Evolutionary conservation across 2,797 vertebrate genomes (phyloP), one percentile per base, ranked within the genome.

Genomic region (Falco peregrinus): DNA sequence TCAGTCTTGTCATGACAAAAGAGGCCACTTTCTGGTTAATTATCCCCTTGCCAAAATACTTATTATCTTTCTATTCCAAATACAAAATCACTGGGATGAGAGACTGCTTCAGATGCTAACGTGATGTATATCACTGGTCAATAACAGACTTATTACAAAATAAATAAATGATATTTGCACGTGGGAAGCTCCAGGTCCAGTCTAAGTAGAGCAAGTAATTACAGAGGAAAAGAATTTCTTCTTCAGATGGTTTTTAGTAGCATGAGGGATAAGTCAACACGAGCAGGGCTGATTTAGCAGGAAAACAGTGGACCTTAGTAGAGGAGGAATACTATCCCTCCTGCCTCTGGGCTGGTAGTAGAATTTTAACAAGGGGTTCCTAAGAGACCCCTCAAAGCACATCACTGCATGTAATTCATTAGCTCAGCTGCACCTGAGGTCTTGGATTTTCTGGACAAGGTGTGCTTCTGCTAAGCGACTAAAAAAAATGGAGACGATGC

Each of bases 321-420:
- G 45, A 95, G 37, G 5, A 84, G 53, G 74, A 77, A 57, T 91
- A 50, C 84, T 84, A 90, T 76, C 78, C 47, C 12, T 84, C 22
- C 50, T 16, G 48, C 63, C 31, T 82, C 67, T 17, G 26, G 35
- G 47, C 29, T 87, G 60, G 48, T 87, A 47, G 56, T 69, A 89
- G 76, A 90, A 91, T 96, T 96, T 96, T 91, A 95, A 89, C 64
- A 59, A 86, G 51, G 57, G 20, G 10, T 31, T 96, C 85, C 86
- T 93, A 73, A 77, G 79, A 92, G 93, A 96, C 35, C 16, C 21
- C 81, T 90, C 43, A 79, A 89, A 96, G 65, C 64, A 94, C 35
- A 84, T 89, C 79, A 41, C 59, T 86, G 45, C 26, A 25, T 79
- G 57, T 61, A 96, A 84, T 79, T 93, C 88, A 90, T 94, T 87